Evolutionary conservation across 1,140 invertebrate species (phyloP).

Genomic region (Nymphalis io): DNA sequence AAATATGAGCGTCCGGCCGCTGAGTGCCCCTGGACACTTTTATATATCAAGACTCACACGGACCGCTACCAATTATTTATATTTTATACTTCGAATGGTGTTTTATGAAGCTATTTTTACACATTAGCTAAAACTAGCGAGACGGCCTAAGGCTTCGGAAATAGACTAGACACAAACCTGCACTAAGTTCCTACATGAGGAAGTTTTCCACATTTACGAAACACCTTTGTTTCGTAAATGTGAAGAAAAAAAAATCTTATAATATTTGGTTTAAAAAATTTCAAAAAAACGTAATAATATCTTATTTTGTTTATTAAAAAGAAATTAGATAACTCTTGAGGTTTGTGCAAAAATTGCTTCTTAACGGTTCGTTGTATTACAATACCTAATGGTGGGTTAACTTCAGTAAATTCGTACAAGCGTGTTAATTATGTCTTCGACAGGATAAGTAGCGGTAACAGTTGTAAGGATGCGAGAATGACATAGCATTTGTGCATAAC

Average conservation of each 20-base stretch:
- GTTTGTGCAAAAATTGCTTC: too few relatives aligned
- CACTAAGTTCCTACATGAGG: too few relatives aligned
- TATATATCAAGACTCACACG: slow-evolving; percentile 62
- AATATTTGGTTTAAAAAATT: too few relatives aligned
- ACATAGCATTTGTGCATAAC: slow-evolving; percentile 1
- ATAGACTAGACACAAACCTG: background rate
- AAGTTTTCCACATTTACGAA: too few relatives aligned
- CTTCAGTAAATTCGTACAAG: background rate
- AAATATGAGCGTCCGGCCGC: slow-evolving; percentile 79
- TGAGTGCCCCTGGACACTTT: slow-evolving; percentile 76
- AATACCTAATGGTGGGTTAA: background rate
- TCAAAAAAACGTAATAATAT: too few relatives aligned
- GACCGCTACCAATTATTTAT: slow-evolving; percentile 9
- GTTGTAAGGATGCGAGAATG: slow-evolving; percentile 6
- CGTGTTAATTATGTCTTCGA: background rate
- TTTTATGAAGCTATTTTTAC: slow-evolving; percentile 2
- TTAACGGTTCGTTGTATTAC: background rate
- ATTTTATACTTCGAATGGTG: slow-evolving; percentile 10
- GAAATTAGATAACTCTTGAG: too few relatives aligned
- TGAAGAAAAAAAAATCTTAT: too few relatives aligned
- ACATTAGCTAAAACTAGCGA: background rate
- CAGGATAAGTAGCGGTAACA: slow-evolving; percentile 3
- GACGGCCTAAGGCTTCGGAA: background rate
- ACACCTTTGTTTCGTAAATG: too few relatives aligned
- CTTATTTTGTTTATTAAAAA: too few relatives aligned